Conservation (phyloP, 2,113 vertebrate genomes). For the Hippopotamus amphibius region DNA sequence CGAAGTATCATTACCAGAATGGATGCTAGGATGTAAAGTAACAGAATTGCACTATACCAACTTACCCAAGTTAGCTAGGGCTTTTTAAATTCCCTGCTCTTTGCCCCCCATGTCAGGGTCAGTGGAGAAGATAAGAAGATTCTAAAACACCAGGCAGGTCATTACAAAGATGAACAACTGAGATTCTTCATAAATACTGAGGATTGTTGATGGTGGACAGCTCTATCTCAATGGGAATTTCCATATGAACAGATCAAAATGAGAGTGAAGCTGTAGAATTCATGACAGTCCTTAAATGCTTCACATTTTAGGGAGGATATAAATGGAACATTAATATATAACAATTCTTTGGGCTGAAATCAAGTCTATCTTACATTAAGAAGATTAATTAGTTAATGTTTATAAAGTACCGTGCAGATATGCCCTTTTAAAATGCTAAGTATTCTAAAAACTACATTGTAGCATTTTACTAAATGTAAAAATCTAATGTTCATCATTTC, state of each 20-base stretch:
- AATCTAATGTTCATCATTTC: constrained; percentile 81
- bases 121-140: background rate
- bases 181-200: background rate
- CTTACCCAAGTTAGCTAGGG: background rate
- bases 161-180: constrained; percentile 23
- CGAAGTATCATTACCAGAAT: background rate
- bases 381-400: constrained; percentile 80
- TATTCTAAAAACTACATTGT: constrained; percentile 76
- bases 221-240: background rate
- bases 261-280: background rate
- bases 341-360: constrained; percentile 68
- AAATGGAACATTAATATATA: constrained; percentile 51
- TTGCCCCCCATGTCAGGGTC: background rate
- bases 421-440: constrained; percentile 82
- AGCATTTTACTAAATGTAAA: constrained; percentile 76
- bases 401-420: constrained; percentile 77
- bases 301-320: constrained; percentile 50
- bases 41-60: background rate
- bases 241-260: background rate
- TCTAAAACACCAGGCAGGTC: background rate
- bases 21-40: background rate
- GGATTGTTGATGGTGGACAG: background rate
- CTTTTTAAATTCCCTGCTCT: background rate
- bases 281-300: background rate
- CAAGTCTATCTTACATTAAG: constrained; percentile 72